Base-by-base conservation (phyloP, 2,113 vertebrate genomes). In the Pipra filicauda region DNA sequence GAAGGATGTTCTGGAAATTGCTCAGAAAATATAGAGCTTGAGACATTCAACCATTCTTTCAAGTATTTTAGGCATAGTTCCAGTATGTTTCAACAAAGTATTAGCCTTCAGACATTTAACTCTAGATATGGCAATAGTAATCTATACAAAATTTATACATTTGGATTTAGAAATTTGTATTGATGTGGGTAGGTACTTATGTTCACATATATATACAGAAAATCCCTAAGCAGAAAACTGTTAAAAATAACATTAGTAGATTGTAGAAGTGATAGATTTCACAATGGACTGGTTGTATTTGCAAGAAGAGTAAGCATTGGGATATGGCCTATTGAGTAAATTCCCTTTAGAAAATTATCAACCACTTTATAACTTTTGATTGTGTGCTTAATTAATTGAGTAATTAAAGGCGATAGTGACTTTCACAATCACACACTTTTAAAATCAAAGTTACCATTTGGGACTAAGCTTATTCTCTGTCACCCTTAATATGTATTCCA, bases 341-440 rank as follows among this genome's bases (percentile, higher is more conserved):
- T 65, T 94, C 28, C 33, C 37, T 48, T 72, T 30, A 87, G 86
- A 78, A 81, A 77, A 78, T 72, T 18, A 52, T 49, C 75, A 84
- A 51, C 28, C 8, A 26, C 24, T 77, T 83, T 30, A 44, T 92
- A 77, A 79, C 13, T 94, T 95, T 78, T 74, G 24, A 72, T 82
- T 67, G 20, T 69, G 11, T 83, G 52, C 73, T 80, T 92, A 94
- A 75, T 89, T 95, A 83, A 80, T 90, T 93, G 74, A 95, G 27
- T 72, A 78, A 93, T 52, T 92, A 82, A 78, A 87, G 46, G 15
- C 0, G 15, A 71, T 89, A 49, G 22, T 44, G 41, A 65, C 61
- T 72, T 84, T 61, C 72, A 88, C 58, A 86, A 84, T 86, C 67
- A 84, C 8, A 85, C 9, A 71, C 31, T 87, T 86, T 89, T 65